These are phyloP conservation scores for Mythimna vitellina DNA, from an alignment of 2,888 invertebrate species.

Conservation along the genomic window DNA sequence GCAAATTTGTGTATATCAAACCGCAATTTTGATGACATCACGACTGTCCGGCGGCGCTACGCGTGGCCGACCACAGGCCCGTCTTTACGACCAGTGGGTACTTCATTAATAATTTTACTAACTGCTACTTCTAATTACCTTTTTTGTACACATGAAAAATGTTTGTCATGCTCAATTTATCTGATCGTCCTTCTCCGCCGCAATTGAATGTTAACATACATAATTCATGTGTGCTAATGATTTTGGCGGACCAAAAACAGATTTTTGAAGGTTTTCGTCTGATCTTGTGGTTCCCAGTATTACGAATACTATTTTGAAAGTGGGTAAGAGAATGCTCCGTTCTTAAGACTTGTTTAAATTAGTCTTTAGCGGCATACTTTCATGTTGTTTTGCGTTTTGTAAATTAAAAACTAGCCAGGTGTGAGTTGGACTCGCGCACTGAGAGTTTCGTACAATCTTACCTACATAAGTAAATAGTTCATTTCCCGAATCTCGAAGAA, in stretches of 20 bases:
- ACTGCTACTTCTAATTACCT: slow-evolving; percentile 29
- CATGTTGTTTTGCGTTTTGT: neutral
- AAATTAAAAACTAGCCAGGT: neutral
- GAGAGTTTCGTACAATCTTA: too few species aligned
- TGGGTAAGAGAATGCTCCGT: neutral
- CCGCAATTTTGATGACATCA: slow-evolving; percentile 70
- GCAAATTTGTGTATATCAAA: slow-evolving; percentile 60
- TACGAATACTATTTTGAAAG: neutral
- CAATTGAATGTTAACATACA: slow-evolving; percentile 12
- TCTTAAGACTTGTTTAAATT: neutral
- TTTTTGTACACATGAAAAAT: slow-evolving; percentile 53
- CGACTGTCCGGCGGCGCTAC: slow-evolving; percentile 66
- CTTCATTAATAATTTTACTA: slow-evolving; percentile 54
- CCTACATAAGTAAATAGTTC: too few species aligned
- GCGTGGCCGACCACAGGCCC: slow-evolving; percentile 66
- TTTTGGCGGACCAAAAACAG: neutral
- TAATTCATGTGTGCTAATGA: slow-evolving; percentile 4
- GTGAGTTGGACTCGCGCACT: too few species aligned
- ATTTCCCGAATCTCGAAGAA: too few species aligned
- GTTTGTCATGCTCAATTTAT: slow-evolving; percentile 63
- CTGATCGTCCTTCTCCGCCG: slow-evolving; percentile 38
- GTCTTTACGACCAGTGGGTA: slow-evolving; percentile 57
- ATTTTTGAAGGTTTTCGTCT: neutral
- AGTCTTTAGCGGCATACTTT: neutral
- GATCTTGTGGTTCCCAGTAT: too few species aligned